Conservation (phyloP, 2,888 invertebrate species). For the Acholoe squamosa region DNA sequence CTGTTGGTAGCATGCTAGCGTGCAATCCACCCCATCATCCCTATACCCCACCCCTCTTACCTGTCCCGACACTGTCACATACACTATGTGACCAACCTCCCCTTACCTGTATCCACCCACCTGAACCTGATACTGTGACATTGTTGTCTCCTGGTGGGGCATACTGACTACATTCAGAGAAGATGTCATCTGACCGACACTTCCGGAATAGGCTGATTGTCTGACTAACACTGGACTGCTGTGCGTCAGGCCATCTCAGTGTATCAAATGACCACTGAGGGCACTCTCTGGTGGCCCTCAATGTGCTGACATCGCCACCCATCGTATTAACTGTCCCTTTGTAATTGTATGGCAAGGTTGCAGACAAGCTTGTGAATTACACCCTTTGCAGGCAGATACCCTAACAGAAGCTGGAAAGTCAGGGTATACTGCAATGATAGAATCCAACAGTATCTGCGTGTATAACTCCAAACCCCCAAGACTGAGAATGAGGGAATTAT, state of each 20-base stretch:
- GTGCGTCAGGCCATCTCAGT: not conserved
- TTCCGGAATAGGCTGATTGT: not conserved
- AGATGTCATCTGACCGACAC: not conserved
- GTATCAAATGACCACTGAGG: constrained; percentile 28
- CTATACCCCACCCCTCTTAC: not conserved
- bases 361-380: not conserved
- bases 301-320: not conserved
- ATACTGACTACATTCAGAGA: not conserved
- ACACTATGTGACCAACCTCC: not conserved
- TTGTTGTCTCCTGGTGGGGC: not conserved
- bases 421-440: not conserved
- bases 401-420: not conserved
- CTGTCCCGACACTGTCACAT: not conserved
- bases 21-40: not conserved
- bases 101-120: constrained; percentile 7
- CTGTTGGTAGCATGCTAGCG: constrained; percentile 1
- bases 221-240: not conserved
- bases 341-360: constrained; percentile 13
- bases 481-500: too few relatives aligned
- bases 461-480: too few relatives aligned
- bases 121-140: not conserved
- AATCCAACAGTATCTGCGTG: not conserved
- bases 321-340: constrained; percentile 5
- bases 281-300: not conserved
- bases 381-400: not conserved